Conservation (phyloP, 2,888 invertebrate genomes). For the Chrysolina oricalcia region DNA sequence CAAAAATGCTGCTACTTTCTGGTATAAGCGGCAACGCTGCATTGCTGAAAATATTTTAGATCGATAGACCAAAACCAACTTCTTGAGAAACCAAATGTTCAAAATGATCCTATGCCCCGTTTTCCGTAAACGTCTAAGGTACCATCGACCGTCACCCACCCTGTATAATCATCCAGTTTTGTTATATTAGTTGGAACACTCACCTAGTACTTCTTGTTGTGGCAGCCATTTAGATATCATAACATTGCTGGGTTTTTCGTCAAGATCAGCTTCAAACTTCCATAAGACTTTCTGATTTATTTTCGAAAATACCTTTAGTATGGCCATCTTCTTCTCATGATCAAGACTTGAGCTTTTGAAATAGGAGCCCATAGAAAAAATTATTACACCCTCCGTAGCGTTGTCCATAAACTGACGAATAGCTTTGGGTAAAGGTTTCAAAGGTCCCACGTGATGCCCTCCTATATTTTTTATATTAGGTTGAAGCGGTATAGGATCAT, state of each 20-base stretch:
- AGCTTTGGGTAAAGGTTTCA: slow-evolving; percentile 67
- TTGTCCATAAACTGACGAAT: slow-evolving; percentile 74
- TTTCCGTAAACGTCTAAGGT: too few species aligned
- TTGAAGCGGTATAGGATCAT: slow-evolving; percentile 72
- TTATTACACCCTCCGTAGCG: slow-evolving; percentile 74
- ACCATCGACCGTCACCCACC: too few species aligned
- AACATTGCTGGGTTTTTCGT: slow-evolving; percentile 68
- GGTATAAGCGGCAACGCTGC: too few species aligned
- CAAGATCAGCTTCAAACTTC: slow-evolving; percentile 76
- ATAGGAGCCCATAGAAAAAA: slow-evolving; percentile 78
- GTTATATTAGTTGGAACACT: slow-evolving; percentile 6
- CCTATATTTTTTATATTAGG: slow-evolving; percentile 77
- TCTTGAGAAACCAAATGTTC: too few species aligned
- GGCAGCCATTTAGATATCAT: slow-evolving; percentile 65
- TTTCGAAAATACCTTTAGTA: slow-evolving; percentile 75
- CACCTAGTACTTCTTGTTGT: slow-evolving; percentile 64
- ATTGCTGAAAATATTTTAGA: too few species aligned
- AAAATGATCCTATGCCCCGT: too few species aligned
- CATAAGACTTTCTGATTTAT: slow-evolving; percentile 73
- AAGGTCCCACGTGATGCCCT: slow-evolving; percentile 71
- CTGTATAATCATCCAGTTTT: too few species aligned
- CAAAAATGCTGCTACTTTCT: too few species aligned
- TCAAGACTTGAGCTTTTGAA: slow-evolving; percentile 75
- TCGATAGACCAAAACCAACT: too few species aligned
- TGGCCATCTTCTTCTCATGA: slow-evolving; percentile 71